Evolutionary conservation across 2,113 vertebrate genomes (phyloP), one percentile per base, ranked within the genome.

Genomic region (Sinocyclocheilus grahami): DNA sequence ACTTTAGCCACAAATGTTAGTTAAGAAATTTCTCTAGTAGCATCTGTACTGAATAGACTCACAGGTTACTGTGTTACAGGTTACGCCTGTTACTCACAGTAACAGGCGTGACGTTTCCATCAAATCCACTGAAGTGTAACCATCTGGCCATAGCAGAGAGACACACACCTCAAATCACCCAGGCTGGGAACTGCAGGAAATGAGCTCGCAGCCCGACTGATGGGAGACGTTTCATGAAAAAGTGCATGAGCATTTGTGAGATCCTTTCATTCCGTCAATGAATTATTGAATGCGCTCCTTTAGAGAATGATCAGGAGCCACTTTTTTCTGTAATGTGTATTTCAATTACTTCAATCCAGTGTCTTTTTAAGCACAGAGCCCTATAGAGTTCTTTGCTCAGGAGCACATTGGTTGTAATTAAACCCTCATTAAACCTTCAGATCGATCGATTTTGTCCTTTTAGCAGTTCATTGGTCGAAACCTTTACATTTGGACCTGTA

Each of bases 41-140:
- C n/a, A 39, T 63, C 37, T 81, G 37, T 65, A 81, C 18, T 81
- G 37, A 81, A 81, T 27, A 27, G 33, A 81, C 39, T 81, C 79
- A 65, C 4, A 27, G 27, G 27, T 27, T 27, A 27, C 27, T n/a
- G n/a, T n/a, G n/a, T n/a, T n/a, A 65, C 4, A 27, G 27, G 27
- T 27, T 27, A 27, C 27, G 27, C 27, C 27, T 27, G 27, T 27
- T 27, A 27, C 1, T 27, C 27, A 27, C 27, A 81, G 39, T 65
- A 67, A 65, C 79, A 67, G n/a, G 60, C 79, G 4, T 67, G 39
- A 78, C 12, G 12, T 37, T 65, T 46, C 18, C 39, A 48, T 74
- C 58, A 51, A 48, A 63, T 42, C 14, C 37, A 76, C 71, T 85
- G 71, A 37, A 62, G 60, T 63, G 75, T 48, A 75, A 77, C 72